phyloP scores from a whole-genome alignment of 2,797 vertebrate species.

The Gobio occitaniae region DNA sequence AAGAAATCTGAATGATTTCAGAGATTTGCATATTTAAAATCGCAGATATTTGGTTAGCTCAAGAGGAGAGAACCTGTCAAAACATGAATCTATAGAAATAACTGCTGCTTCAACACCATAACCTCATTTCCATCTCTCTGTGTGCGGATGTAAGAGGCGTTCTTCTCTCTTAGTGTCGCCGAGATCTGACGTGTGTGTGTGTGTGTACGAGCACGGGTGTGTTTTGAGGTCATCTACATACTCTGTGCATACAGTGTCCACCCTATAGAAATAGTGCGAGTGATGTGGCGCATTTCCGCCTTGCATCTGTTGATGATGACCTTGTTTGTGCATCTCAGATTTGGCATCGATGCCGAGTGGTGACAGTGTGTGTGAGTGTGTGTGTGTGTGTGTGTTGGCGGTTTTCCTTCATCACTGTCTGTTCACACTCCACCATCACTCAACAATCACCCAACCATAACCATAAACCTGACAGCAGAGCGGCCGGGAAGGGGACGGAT shows the following conservation, averaged over 20 bases:
- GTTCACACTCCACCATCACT: constrained; percentile 52
- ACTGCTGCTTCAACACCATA: constrained; percentile 2
- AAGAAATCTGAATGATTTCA: not conserved
- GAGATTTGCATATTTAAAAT: not conserved
- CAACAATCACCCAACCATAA: constrained; percentile 57
- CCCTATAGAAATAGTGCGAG: not conserved
- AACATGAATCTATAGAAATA: constrained; percentile 24
- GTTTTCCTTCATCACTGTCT: constrained; percentile 48
- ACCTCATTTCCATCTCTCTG: not conserved
- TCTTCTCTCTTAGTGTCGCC: not conserved
- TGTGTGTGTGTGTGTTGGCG: constrained; percentile 49
- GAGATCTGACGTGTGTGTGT: constrained; percentile 7
- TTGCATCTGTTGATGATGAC: constrained; percentile 25
- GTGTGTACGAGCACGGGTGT: not conserved
- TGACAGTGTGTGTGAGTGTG: constrained; percentile 55
- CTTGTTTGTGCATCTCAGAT: constrained; percentile 26
- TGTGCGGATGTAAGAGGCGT: not conserved
- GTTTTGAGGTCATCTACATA: constrained; percentile 7
- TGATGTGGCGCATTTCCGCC: not conserved
- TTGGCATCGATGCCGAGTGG: constrained; percentile 8
- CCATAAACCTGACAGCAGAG: constrained; percentile 54
- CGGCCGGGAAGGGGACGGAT: constrained; percentile 11
- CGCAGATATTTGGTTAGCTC: not conserved
- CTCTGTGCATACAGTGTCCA: not conserved
- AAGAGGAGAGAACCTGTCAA: constrained; percentile 10